Conservation (phyloP, 2,888 invertebrate species). For the Artemia sinica region DNA sequence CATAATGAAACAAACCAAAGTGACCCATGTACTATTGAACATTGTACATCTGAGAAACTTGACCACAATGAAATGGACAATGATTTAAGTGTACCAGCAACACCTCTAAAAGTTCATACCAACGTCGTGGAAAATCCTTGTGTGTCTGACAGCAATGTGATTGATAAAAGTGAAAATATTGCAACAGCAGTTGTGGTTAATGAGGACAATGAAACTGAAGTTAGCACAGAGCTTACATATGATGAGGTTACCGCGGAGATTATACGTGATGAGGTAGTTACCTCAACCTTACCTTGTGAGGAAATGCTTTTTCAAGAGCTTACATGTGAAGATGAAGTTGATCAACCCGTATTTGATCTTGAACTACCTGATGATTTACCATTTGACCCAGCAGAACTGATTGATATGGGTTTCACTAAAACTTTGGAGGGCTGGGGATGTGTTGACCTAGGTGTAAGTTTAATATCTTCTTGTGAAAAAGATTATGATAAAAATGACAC, state of each 20-base stretch:
- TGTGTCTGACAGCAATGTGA: no score
- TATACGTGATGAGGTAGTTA: no score
- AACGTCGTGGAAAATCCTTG: no score
- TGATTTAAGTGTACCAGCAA: background rate
- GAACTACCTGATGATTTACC: slow-evolving; percentile 10
- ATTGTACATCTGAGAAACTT: background rate
- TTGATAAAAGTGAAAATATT: no score
- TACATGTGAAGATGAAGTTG: no score
- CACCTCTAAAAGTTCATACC: background rate
- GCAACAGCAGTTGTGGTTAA: no score
- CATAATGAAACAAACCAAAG: background rate
- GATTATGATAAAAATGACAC: background rate
- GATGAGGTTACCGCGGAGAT: no score
- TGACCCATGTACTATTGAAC: background rate
- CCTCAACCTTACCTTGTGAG: no score
- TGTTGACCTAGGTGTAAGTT: background rate
- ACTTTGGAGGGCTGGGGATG: background rate
- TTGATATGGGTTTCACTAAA: background rate
- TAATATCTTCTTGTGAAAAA: no score
- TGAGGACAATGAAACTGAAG: no score
- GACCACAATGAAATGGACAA: background rate
- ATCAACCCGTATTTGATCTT: background rate
- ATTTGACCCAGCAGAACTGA: slow-evolving; percentile 8
- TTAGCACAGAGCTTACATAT: no score
- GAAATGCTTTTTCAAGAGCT: no score